Percentiles rank a stretch among this genome's conserved stretches.
Conservation (phyloP, 2,113 vertebrate species). For the Salvelinus alpinus region DNA sequence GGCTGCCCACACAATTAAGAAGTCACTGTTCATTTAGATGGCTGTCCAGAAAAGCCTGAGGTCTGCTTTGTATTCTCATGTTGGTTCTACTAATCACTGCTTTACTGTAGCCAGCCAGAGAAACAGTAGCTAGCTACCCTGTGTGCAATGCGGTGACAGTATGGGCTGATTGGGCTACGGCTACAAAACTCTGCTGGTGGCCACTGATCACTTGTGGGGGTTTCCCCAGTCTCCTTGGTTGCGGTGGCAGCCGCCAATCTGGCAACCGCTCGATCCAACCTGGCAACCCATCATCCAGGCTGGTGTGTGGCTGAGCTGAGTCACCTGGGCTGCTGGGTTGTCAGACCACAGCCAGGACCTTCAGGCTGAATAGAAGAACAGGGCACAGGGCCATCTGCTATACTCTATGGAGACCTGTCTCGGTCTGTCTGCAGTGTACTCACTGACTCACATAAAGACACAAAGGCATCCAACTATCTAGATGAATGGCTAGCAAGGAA, state of each 20-base stretch:
- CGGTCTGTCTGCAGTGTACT: neutral
- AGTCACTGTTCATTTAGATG: conserved; percentile 52
- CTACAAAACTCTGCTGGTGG: conserved; percentile 32
- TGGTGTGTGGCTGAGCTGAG: conserved; percentile 5
- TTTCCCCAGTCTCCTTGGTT: conserved; percentile 19
- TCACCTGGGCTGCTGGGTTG: conserved; percentile 5
- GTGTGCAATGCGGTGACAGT: conserved; percentile 17
- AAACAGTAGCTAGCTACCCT: conserved; percentile 25
- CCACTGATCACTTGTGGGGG: conserved; percentile 41
- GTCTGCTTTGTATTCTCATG: conserved; percentile 66
- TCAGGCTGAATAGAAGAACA: neutral
- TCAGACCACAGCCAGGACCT: neutral
- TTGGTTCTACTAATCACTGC: conserved; percentile 62
- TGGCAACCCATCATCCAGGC: conserved; percentile 16
- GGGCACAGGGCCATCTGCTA: neutral
- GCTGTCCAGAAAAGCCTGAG: conserved; percentile 67
- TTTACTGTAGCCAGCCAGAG: conserved; percentile 55
- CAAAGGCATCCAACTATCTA: too few relatives aligned
- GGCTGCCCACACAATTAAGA: conserved; percentile 67
- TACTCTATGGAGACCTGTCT: neutral
- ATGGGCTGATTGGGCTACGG: conserved; percentile 34
- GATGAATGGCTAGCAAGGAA: too few relatives aligned
- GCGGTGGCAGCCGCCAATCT: conserved; percentile 38
- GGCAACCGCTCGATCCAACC: conserved; percentile 36
- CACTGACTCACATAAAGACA: neutral